phyloP scores from a whole-genome alignment of 1,140 invertebrate genomes.

The Samia ricini region DNA sequence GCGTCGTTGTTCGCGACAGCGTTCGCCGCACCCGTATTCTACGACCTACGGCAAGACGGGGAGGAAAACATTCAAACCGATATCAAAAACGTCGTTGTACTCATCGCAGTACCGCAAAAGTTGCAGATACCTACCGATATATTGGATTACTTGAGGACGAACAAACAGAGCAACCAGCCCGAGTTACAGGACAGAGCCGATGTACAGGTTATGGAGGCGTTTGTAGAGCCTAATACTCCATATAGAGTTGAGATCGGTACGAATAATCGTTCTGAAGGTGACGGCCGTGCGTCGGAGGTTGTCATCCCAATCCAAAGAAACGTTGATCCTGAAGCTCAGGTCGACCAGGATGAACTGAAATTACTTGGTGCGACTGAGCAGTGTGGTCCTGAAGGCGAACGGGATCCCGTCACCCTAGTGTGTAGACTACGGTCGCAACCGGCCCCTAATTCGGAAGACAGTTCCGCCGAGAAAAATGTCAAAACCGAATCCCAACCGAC shows the following conservation, averaged over 20 bases:
- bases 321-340: conserved; percentile 26
- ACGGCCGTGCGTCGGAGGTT: conserved; percentile 54
- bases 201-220: conserved; percentile 62
- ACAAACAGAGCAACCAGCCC: conserved; percentile 21
- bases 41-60: conserved; percentile 81
- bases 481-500: conserved; percentile 15
- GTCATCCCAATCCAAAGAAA: conserved; percentile 53
- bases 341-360: conserved; percentile 56
- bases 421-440: conserved; percentile 33
- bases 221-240: conserved; percentile 77
- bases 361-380: conserved; percentile 79
- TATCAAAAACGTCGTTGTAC: conserved; percentile 81
- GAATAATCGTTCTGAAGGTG: conserved; percentile 36
- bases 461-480: conserved; percentile 2
- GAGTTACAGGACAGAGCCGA: conserved; percentile 55
- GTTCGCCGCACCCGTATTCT: conserved; percentile 83
- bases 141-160: conserved; percentile 39
- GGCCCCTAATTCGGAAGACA: conserved; percentile 18
- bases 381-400: conserved; percentile 79
- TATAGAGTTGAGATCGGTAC: conserved; percentile 77
- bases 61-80: conserved; percentile 81
- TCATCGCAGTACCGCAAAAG: conserved; percentile 78
- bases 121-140: conserved; percentile 63
- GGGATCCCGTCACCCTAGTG: conserved; percentile 73
- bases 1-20: conserved; percentile 66